A percentile compares a stretch with the other conserved stretches of the same genome.
Evolutionary conservation across 2,797 vertebrate genomes (phyloP).

Genomic region (Catamblyrhynchus diadema): DNA sequence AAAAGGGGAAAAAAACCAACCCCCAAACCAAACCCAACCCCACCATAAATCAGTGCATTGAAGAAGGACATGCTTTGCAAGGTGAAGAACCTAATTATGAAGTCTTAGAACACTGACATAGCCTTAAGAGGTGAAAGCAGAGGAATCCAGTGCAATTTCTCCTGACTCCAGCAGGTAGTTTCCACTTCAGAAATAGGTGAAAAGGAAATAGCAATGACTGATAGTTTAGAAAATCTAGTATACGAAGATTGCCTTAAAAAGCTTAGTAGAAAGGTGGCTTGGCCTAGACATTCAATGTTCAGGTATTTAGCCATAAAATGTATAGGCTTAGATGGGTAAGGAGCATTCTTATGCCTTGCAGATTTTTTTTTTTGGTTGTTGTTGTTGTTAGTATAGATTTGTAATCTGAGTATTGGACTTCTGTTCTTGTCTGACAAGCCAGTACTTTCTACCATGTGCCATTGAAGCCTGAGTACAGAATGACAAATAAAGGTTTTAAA

Average conservation of each 20-base stretch:
- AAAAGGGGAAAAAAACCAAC: rapidly evolving
- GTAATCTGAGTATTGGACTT: neutral
- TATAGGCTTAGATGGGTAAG: neutral
- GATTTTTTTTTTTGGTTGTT: neutral
- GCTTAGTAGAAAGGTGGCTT: neutral
- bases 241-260: neutral
- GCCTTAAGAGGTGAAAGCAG: neutral
- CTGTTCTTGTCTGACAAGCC: neutral
- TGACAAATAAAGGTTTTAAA: neutral
- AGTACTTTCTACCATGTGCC: neutral
- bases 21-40: rapidly evolving
- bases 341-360: neutral
- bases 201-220: neutral
- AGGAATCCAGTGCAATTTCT: neutral
- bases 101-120: neutral
- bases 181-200: neutral
- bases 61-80: neutral
- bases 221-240: neutral
- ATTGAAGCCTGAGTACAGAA: neutral
- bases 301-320: neutral
- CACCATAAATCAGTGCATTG: neutral
- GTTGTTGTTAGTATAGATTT: neutral
- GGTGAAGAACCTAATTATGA: neutral
- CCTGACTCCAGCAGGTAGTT: neutral
- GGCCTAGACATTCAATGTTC: neutral